Evolutionary conservation across 2,888 invertebrate species (phyloP).

Genomic region (Amiota mariae): DNA sequence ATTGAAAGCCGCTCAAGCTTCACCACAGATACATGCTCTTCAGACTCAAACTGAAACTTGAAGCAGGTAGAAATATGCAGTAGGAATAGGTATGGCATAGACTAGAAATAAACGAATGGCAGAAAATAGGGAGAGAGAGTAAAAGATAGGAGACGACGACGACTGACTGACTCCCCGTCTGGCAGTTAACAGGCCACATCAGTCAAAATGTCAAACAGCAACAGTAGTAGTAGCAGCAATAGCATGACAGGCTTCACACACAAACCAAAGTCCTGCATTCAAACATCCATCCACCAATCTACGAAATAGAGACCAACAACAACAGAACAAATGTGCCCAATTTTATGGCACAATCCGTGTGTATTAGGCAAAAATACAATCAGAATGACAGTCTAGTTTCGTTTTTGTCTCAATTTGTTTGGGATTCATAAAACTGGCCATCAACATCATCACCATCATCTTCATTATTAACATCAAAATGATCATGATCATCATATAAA

Average conservation of each 20-base stretch:
- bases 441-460: not conserved
- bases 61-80: not conserved
- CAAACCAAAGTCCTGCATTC: too few species aligned
- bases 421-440: too few species aligned
- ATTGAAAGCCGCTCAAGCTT: not conserved
- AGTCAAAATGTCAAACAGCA: slow-evolving; percentile 25
- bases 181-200: slow-evolving; percentile 18
- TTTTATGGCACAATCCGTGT: slow-evolving; percentile 8
- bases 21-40: slow-evolving; percentile 20
- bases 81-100: not conserved
- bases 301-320: not conserved
- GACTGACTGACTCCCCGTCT: not conserved
- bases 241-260: not conserved
- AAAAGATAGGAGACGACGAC: too few species aligned
- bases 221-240: not conserved
- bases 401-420: too few species aligned
- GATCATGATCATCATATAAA: slow-evolving; percentile 47
- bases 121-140: not conserved
- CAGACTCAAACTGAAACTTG: not conserved
- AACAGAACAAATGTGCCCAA: not conserved
- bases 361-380: not conserved
- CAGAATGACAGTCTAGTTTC: too few species aligned
- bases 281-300: too few species aligned
- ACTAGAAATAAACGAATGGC: too few species aligned
- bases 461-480: slow-evolving; percentile 4